Evolutionary conservation across 2,888 invertebrate species (phyloP), one percentile per base, ranked within the genome.

Genomic region (Agrochola litura): DNA sequence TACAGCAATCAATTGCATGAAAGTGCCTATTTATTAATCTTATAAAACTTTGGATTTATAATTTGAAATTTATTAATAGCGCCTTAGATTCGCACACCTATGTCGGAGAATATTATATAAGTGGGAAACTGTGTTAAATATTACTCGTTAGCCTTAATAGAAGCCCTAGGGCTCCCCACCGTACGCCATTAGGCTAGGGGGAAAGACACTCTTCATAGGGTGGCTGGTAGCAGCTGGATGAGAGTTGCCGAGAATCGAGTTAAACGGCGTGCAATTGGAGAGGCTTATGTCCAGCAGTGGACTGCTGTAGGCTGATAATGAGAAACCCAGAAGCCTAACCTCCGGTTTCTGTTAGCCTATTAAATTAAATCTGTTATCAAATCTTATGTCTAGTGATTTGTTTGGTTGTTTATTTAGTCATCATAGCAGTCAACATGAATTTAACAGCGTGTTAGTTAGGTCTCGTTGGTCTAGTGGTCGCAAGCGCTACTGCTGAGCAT

Each of bases 1-100:
- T 46, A 52, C 49, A 66, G 61, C 22, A 49, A 73, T 73, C 2
- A 41, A 78, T 79, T 73, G n/a, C 9, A 9, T 37, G 12, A 69
- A 22, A 49, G 22, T 54, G 25, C 4, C 6, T 43, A 60, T 49
- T 46, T 30, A 41, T 76, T 52, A 0, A 49, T 65, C 1, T 56
- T n/a, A n/a, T 64, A 19, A 16, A n/a, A 52, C 0, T n/a, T n/a
- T 78, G 30, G 1, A 58, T 64, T 69, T 43, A 12, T 41, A 22
- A 56, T 49, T 60, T 25, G 9, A 19, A 52, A 52, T 52, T 1
- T 52, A 52, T 52, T 52, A 52, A 52, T 52, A 52, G 8, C 52
- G 22, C 52, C 52, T 52, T 22, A 52, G 19, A 52, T 52, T 52
- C 8, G 19, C 52, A 52, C 52, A 67, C 46, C 25, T 77, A 37